These are phyloP conservation scores for Epinotia ramella DNA, from an alignment of 2,888 invertebrate genomes.

Conservation along the genomic window DNA sequence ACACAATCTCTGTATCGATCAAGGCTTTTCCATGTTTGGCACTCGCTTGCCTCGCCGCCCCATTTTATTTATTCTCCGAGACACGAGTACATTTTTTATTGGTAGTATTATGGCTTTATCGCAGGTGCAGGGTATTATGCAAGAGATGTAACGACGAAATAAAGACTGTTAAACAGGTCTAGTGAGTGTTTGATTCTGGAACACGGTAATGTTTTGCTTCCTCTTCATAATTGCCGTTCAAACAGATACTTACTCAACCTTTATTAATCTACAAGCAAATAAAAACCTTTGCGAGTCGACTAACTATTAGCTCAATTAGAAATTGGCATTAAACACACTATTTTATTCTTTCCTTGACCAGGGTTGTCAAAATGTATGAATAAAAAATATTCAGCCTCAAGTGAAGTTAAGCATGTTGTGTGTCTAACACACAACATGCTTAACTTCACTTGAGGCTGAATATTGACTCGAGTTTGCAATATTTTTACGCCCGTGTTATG, in stretches of 20 bases:
- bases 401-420: too few relatives aligned
- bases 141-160: conserved; percentile 2
- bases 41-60: conserved; percentile 46
- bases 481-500: too few relatives aligned
- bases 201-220: not conserved
- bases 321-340: conserved; percentile 3
- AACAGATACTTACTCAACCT: not conserved
- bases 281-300: not conserved
- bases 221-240: not conserved
- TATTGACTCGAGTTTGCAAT: too few relatives aligned
- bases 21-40: conserved; percentile 57
- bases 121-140: conserved; percentile 11
- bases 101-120: not conserved
- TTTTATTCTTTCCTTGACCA: conserved; percentile 5
- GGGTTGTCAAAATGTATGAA: conserved; percentile 5
- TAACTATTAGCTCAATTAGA: not conserved
- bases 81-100: conserved; percentile 4
- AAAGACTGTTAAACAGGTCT: conserved; percentile 18
- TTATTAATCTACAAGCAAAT: not conserved
- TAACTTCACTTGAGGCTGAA: too few relatives aligned
- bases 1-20: conserved; percentile 57
- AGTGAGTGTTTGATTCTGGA: conserved; percentile 1
- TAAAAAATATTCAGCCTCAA: too few relatives aligned
- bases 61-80: conserved; percentile 38
- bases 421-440: too few relatives aligned